Conservation (phyloP, 2,888 invertebrate genomes). For the Brachylomia viminalis region DNA sequence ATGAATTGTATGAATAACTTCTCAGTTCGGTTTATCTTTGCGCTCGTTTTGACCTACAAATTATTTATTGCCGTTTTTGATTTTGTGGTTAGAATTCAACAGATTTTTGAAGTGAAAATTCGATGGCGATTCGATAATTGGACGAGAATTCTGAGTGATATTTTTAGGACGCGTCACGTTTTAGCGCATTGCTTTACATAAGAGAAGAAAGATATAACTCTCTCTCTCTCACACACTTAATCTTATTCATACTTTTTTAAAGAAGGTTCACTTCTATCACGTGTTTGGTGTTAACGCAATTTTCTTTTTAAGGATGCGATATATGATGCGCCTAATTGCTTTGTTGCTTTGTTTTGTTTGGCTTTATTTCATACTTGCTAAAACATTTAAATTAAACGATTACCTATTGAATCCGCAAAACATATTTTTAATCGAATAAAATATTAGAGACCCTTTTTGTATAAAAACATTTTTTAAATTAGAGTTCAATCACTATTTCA, state of each 20-base stretch:
- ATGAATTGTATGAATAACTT: slow-evolving; percentile 41
- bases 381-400: not conserved
- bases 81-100: slow-evolving; percentile 9
- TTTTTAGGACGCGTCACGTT: not conserved
- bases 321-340: no score
- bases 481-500: not conserved
- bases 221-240: not conserved
- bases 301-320: not conserved
- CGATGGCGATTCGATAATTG: not conserved
- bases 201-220: not conserved
- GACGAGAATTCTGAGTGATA: not conserved
- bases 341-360: not conserved
- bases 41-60: slow-evolving; percentile 17
- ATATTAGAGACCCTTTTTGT: not conserved
- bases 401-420: not conserved
- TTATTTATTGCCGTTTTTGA: not conserved
- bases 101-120: not conserved
- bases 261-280: not conserved
- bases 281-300: no score
- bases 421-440: no score
- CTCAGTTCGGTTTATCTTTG: slow-evolving; percentile 25
- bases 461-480: not conserved
- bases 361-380: not conserved
- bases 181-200: not conserved
- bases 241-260: not conserved